Evolutionary conservation across 2,113 vertebrate species (phyloP), one percentile per base, ranked within the genome.

Genomic region (Sphyrna mokarran): DNA sequence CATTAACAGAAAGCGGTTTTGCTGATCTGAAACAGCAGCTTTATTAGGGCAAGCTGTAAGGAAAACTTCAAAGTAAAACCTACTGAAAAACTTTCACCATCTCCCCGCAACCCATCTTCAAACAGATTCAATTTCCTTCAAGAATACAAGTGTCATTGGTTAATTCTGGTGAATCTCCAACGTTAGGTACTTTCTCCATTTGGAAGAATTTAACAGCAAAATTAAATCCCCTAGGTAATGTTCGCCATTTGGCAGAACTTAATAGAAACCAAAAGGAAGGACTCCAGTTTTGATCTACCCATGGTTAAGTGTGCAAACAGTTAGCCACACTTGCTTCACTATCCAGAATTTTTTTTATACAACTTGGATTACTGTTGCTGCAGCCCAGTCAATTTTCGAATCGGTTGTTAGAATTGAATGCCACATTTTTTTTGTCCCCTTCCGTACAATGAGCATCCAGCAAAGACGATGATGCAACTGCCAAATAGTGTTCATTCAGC

Each of bases 391-490:
- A 18, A 66, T 63, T 48, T 48, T 20, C 6, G 14, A 66, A 93
- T 37, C 89, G n/a, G 61, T 40, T 68, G 89, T 37, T 93, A 20
- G 61, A 66, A 37, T 93, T 33, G 14, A 93, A 33, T 93, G 61
- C 61, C 89, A 93, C 89, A 93, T 93, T 93, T 93, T 66, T 89
- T 89, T 76, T n/a, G n/a, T 76, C 33, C 2, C 33, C 2, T 23
- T 26, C 70, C 89, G 68, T 93, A 93, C 89, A 93, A 93, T 40
- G 89, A 93, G 61, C 89, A 90, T 29, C 22, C 63, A 90, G 96
- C 95, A 95, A 54, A 95, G 96, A 96, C 97, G 97, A 97, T 98
- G 97, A 97, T 98, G 97, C 97, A 97, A 96, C 13, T 97, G 97
- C 97, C 97, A 97, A 96, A 98, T 97, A 97, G 97, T 97, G 97